phyloP scores from a whole-genome alignment of 30 jellyfish, hydroid and myxozoan species.

The Chrysaora quinquecirrha region DNA sequence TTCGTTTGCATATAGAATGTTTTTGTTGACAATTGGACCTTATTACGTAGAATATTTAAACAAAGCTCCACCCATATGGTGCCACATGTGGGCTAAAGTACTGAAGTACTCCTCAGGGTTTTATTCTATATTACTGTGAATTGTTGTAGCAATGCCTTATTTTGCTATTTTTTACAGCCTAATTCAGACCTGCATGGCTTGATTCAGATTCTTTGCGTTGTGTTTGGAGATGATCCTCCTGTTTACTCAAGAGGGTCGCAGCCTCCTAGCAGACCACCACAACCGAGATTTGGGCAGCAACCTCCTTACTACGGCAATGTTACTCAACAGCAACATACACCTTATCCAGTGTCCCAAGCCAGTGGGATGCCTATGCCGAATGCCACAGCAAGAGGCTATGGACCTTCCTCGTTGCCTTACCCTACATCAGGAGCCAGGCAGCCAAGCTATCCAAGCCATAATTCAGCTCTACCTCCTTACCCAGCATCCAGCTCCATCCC shows the following conservation, averaged over 20 bases:
- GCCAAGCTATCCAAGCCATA: slow-evolving; percentile 25
- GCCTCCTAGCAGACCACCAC: slow-evolving; percentile 81
- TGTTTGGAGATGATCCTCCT: slow-evolving; percentile 90
- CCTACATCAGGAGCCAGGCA: slow-evolving; percentile 23
- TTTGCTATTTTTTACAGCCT: slow-evolving; percentile 57
- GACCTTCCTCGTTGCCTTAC: slow-evolving; percentile 36
- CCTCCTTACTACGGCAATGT: slow-evolving; percentile 28
- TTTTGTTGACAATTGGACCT: no score
- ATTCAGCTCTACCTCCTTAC: slow-evolving; percentile 49
- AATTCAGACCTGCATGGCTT: slow-evolving; percentile 67
- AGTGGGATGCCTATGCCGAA: slow-evolving; percentile 91
- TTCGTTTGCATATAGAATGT: no score
- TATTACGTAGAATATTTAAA: no score
- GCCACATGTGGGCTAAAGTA: no score
- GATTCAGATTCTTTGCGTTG: slow-evolving; percentile 56
- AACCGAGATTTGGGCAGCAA: slow-evolving; percentile 42
- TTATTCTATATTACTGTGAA: no score
- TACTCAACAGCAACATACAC: slow-evolving; percentile 48
- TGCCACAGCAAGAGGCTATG: slow-evolving; percentile 40
- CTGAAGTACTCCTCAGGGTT: no score
- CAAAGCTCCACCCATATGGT: no score
- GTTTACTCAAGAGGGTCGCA: slow-evolving; percentile 66
- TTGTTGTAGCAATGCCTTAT: no score
- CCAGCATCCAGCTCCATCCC: slow-evolving; percentile 36
- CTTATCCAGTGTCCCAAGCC: slow-evolving; percentile 72